Evolutionary conservation across 37 sponge, comb jelly and placozoan genomes (phyloP), one percentile per base, ranked within the genome.

Genomic region (Dysidea cf. avara): DNA sequence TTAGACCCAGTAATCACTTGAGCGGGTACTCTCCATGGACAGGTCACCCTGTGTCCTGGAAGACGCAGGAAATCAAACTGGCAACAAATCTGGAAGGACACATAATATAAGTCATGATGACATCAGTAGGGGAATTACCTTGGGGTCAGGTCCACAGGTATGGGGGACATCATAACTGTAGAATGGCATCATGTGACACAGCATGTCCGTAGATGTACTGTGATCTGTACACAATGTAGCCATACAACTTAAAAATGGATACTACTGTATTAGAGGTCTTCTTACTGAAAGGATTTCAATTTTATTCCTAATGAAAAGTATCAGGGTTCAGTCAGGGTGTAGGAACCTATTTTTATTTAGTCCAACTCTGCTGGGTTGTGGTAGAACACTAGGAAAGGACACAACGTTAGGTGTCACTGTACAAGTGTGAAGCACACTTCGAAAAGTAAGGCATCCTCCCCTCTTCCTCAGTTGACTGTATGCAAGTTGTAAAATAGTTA

Each of bases 71-170:
- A 96, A 60, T 96, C 94, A 77, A 96, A 96, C 85, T 93, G 94
- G 61, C 97, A 96, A 69, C 97, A 96, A 31, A 96, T 49, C 94
- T 93, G 56, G 7, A 72, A 53, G 18, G 34, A 57, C n/a, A 66
- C 18, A 0, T 34, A 66, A 20, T 22, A 34, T 20, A 43, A 12
- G 46, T 43, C 46, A 43, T 43, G 29, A 25, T 54, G 25, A 54
- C 56, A 54, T 54, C 24, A 5, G 61, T 32, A 25, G 9, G 46
- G 5, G 46, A 43, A 43, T 43, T 39, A 85, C 90, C 73, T 90
- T 84, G 1, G 92, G 92, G 48, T 97, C 91, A 1, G 97, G 97
- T 11, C 97, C 97, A 85, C 97, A 97, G 21, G 94, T 90, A 67
- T 97, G 92, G 17, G 92, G 97, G 0, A 90, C 73, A 59, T 90